phyloP scores from a whole-genome alignment of 2,797 vertebrate species.

The Peromyscus nudipes region DNA sequence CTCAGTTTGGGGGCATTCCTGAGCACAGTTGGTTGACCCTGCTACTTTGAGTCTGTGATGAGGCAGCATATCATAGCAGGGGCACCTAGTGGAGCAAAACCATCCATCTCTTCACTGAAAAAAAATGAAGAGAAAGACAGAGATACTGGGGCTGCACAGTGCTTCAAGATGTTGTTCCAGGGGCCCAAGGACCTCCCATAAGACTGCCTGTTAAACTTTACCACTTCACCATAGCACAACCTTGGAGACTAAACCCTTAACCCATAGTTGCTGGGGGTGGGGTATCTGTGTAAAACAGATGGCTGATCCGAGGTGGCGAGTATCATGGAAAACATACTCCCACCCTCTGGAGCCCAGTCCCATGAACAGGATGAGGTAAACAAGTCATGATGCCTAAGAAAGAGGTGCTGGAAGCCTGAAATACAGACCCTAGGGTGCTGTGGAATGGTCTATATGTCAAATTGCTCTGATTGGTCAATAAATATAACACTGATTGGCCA shows the following conservation, averaged over 20 bases:
- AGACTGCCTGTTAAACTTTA: not conserved
- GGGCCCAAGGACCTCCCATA: not conserved
- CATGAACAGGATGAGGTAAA: fast-evolving
- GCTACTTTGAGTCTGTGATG: not conserved
- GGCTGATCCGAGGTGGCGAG: not conserved
- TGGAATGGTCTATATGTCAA: too few species aligned
- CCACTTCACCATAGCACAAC: too few species aligned
- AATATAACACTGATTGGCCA: too few species aligned
- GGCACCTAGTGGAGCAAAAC: not conserved
- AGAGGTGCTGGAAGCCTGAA: not conserved
- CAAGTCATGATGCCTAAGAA: not conserved
- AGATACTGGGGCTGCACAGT: not conserved
- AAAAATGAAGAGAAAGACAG: not conserved
- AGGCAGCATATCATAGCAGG: not conserved
- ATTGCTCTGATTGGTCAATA: too few species aligned
- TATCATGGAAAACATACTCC: not conserved
- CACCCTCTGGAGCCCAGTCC: not conserved
- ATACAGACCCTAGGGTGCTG: not conserved
- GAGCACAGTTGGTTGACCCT: too few species aligned
- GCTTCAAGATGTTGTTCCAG: not conserved
- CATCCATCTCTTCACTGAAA: not conserved
- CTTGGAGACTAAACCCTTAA: not conserved
- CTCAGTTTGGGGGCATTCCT: not conserved
- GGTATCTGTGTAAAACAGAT: not conserved
- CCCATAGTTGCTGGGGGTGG: not conserved